These are phyloP conservation scores for Umimayanthus kanabou DNA, from an alignment of 92 coral and sea anemone genomes.

Conservation along the genomic window DNA sequence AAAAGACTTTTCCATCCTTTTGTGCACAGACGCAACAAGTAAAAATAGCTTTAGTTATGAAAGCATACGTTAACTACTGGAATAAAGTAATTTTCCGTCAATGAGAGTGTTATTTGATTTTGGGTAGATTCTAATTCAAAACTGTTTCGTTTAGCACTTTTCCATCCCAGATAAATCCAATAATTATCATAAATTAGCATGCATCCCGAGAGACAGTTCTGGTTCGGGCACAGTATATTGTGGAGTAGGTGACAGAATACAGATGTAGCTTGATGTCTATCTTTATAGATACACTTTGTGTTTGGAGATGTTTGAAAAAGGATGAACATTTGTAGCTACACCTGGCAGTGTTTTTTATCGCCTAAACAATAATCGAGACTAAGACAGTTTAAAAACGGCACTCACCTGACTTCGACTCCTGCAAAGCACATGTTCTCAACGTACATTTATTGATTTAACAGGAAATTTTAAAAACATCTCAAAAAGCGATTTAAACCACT, in stretches of 20 bases:
- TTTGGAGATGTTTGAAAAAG: neutral
- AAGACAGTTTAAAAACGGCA: neutral
- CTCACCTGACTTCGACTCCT: neutral
- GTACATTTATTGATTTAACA: no score
- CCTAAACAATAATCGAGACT: no score
- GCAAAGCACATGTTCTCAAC: neutral
- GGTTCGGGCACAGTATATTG: no score
- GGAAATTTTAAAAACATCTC: no score
- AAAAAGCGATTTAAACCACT: neutral
- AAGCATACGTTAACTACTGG: constrained; percentile 16
- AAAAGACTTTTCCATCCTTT: neutral
- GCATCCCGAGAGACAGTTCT: neutral
- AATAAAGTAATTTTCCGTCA: neutral
- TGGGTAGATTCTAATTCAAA: neutral
- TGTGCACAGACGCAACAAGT: no score
- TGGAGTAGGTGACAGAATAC: no score
- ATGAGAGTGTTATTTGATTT: neutral
- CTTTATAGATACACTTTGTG: neutral
- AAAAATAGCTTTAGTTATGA: no score
- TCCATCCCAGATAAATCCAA: no score
- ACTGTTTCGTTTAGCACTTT: no score
- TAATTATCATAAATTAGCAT: neutral
- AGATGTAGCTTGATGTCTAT: no score
- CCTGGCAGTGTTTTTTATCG: neutral
- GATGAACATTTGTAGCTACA: neutral